A percentile compares a stretch with the other conserved stretches of the same genome.
These are phyloP conservation scores for Cyclophora punctaria DNA, from an alignment of 2,888 invertebrate species.

Conservation along the genomic window DNA sequence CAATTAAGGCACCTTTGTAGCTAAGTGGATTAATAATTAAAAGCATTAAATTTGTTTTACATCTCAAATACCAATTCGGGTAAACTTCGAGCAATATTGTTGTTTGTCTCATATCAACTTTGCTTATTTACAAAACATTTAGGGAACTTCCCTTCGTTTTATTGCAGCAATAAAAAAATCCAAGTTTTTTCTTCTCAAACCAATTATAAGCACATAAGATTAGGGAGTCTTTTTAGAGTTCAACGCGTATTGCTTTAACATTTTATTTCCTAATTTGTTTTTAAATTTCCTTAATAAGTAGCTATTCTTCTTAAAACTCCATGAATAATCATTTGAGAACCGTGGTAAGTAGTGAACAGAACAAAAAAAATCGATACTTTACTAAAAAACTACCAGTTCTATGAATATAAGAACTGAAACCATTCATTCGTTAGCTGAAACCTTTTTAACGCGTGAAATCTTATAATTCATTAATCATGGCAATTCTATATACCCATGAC, in stretches of 20 bases:
- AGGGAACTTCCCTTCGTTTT: conserved; percentile 20
- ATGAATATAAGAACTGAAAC: too few species aligned
- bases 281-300: too few species aligned
- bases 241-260: too few species aligned
- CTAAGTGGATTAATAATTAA: not conserved
- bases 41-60: not conserved
- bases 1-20: not conserved
- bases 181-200: conserved; percentile 14
- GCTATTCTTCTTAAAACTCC: too few species aligned
- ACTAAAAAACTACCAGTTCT: too few species aligned
- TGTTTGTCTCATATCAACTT: conserved; percentile 23
- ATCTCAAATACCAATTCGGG: conserved; percentile 8
- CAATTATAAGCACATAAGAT: conserved; percentile 15
- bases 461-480: not conserved
- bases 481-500: not conserved
- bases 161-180: conserved; percentile 16
- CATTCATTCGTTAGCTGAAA: too few species aligned
- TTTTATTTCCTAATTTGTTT: too few species aligned
- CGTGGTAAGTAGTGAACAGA: too few species aligned
- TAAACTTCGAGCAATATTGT: conserved; percentile 13
- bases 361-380: too few species aligned
- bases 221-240: conserved; percentile 1
- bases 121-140: conserved; percentile 33
- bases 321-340: too few species aligned
- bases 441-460: too few species aligned